These are phyloP conservation scores for Philypnodon macrostomus DNA, from an alignment of 2,797 vertebrate genomes.

Conservation along the genomic window DNA sequence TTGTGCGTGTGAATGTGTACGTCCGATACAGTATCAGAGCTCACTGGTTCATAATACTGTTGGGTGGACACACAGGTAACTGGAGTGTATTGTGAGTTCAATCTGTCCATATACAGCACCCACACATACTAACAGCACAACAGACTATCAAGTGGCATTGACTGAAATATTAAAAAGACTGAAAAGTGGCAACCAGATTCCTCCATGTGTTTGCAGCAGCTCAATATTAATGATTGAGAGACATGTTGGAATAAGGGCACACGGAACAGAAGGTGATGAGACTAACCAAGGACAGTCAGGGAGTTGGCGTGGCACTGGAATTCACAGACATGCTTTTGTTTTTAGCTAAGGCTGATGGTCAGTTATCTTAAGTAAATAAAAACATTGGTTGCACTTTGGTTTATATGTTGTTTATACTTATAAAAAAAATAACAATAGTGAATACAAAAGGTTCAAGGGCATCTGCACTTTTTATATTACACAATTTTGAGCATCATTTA, in stretches of 20 bases:
- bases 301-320: neutral
- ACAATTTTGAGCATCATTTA: too few relatives aligned
- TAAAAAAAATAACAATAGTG: conserved; percentile 10
- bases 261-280: neutral
- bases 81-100: conserved; percentile 61
- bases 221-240: conserved; percentile 66
- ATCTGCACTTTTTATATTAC: conserved; percentile 30
- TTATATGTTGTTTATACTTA: conserved; percentile 9
- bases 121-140: conserved; percentile 21
- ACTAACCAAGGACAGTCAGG: conserved; percentile 8
- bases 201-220: conserved; percentile 47
- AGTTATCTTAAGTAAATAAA: too few relatives aligned
- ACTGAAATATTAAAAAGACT: conserved; percentile 80
- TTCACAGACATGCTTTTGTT: too few relatives aligned
- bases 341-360: too few relatives aligned
- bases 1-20: conserved; percentile 36
- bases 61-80: conserved; percentile 60
- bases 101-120: conserved; percentile 57
- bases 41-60: conserved; percentile 61
- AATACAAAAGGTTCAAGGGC: conserved; percentile 20
- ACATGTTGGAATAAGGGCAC: conserved; percentile 10
- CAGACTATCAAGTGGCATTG: conserved; percentile 64
- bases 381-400: too few relatives aligned
- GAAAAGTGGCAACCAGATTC: conserved; percentile 74
- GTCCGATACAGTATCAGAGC: conserved; percentile 54